Conservation (phyloP, 2,888 invertebrate species). For the Leucophenga maculata region DNA sequence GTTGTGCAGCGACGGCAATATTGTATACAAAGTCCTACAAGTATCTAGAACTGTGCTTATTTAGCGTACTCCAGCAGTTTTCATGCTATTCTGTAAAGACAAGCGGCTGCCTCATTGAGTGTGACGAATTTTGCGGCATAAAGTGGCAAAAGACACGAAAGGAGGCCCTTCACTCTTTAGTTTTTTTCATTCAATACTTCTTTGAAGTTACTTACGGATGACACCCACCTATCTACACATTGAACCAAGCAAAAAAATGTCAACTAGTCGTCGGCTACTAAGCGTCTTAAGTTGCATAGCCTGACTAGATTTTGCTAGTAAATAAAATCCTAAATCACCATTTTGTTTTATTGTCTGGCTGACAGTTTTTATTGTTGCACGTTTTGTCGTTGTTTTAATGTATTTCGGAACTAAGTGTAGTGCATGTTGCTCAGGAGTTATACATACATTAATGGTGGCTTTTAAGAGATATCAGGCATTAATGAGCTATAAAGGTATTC, state of each 20-base stretch:
- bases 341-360: slow-evolving; percentile 59
- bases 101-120: slow-evolving; percentile 19
- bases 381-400: slow-evolving; percentile 52
- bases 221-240: slow-evolving; percentile 28
- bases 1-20: slow-evolving; percentile 9
- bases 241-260: slow-evolving; percentile 3
- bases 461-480: too few relatives aligned
- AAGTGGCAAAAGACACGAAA: slow-evolving; percentile 29
- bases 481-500: too few relatives aligned
- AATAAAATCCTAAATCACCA: slow-evolving; percentile 64
- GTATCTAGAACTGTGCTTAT: too few relatives aligned
- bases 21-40: too few relatives aligned
- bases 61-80: not conserved
- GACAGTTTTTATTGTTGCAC: slow-evolving; percentile 64
- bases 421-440: slow-evolving; percentile 45
- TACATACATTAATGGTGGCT: too few relatives aligned
- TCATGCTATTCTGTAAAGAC: too few relatives aligned
- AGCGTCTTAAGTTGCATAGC: not conserved
- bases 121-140: slow-evolving; percentile 32
- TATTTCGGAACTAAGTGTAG: too few relatives aligned
- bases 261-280: not conserved
- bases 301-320: slow-evolving; percentile 50
- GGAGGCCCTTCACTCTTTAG: not conserved
- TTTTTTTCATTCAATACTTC: slow-evolving; percentile 37
- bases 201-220: slow-evolving; percentile 18